Evolutionary conservation across 35 echinoderm and acorn worm genomes (phyloP).

Genomic region (Heliocidaris erythrogramma): DNA sequence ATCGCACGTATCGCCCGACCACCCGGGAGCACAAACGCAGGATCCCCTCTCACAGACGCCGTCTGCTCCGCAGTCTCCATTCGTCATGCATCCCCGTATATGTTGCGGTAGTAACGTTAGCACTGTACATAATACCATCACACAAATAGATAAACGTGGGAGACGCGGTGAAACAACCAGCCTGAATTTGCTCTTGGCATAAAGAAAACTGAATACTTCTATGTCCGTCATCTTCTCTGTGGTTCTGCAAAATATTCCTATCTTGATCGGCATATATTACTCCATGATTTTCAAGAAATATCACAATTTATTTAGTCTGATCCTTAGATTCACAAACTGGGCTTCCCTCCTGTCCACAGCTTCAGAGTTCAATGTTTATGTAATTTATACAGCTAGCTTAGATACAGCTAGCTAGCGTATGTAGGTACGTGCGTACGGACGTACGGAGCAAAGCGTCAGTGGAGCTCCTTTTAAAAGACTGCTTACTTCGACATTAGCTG

Average conservation of each 20-base stretch:
- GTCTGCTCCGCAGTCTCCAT: constrained; percentile 8
- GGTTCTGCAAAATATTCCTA: background rate
- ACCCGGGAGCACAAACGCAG: constrained; percentile 32
- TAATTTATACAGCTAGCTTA: background rate
- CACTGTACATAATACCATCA: constrained; percentile 39
- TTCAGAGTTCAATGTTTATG: background rate
- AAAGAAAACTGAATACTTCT: constrained; percentile 34
- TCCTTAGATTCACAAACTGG: background rate
- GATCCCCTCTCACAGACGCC: background rate
- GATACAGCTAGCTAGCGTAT: no score
- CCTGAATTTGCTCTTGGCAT: constrained; percentile 48
- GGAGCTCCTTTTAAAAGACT: no score
- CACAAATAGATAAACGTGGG: constrained; percentile 37
- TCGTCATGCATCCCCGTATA: background rate
- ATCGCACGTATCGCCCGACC: constrained; percentile 27
- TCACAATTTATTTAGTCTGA: background rate
- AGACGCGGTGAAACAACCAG: background rate
- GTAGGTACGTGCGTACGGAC: background rate
- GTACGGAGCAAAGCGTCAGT: background rate
- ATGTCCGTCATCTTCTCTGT: constrained; percentile 40
- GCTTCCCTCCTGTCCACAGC: background rate
- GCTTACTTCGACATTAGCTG: no score
- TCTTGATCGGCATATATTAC: background rate
- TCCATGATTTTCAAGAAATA: constrained; percentile 15
- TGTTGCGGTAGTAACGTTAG: constrained; percentile 38